Percentiles rank a stretch among this genome's conserved stretches.
Conservation (phyloP, 2,797 vertebrate genomes). For the Macroramphosus scolopax region DNA sequence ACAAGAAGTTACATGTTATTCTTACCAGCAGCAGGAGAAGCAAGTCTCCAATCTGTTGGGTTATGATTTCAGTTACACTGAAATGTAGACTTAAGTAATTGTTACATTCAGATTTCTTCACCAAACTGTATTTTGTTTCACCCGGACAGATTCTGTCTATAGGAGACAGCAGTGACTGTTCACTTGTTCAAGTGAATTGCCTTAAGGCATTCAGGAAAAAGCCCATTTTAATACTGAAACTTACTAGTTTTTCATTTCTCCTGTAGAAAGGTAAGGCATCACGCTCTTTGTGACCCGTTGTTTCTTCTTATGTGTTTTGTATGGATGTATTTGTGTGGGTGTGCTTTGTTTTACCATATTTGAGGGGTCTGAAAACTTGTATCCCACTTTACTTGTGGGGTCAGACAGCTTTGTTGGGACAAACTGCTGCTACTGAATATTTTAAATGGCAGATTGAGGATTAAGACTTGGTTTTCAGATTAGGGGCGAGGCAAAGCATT, state of each 20-base stretch:
- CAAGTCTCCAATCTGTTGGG: background rate
- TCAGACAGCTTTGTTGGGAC: too few species aligned
- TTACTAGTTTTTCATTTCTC: slow-evolving; percentile 31
- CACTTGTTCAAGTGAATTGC: slow-evolving; percentile 38
- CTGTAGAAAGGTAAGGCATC: slow-evolving; percentile 60
- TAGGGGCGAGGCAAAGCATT: too few species aligned
- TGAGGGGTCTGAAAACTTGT: too few species aligned
- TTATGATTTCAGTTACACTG: background rate
- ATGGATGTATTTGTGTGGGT: slow-evolving; percentile 25
- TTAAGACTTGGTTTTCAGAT: too few species aligned
- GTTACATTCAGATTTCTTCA: slow-evolving; percentile 52
- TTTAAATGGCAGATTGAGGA: too few species aligned
- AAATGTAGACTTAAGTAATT: too few species aligned
- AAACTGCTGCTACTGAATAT: too few species aligned
- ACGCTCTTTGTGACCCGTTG: slow-evolving; percentile 46
- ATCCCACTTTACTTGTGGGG: too few species aligned
- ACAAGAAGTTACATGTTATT: background rate
- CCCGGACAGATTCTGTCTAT: slow-evolving; percentile 27
- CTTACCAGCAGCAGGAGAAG: slow-evolving; percentile 7
- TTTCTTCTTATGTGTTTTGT: slow-evolving; percentile 17
- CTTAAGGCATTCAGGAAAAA: slow-evolving; percentile 44
- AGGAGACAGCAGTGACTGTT: slow-evolving; percentile 31
- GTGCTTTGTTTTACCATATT: too few species aligned
- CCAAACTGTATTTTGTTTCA: slow-evolving; percentile 7
- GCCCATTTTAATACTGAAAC: slow-evolving; percentile 27